Evolutionary conservation across 2,888 invertebrate species (phyloP), one percentile per base, ranked within the genome.

Genomic region (Orthosia incerta): DNA sequence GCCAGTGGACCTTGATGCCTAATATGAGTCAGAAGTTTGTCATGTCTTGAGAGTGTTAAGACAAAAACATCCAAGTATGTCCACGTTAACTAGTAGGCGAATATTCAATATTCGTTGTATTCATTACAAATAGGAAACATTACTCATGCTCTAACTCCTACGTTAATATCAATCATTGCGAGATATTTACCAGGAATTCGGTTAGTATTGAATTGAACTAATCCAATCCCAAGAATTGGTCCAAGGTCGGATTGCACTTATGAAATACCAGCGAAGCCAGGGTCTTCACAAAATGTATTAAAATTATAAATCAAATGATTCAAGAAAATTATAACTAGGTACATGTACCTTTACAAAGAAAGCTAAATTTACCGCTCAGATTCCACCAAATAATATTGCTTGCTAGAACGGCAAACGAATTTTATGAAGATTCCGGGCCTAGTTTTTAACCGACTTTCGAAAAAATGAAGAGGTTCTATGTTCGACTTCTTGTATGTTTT

Each of bases 31-130:
- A 92, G 74, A 69, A 68, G 66, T 83, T 86, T 87, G 84, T 85
- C 82, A 87, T 84, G 88, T 82, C 71, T 82, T 66, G 45, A 69
- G 62, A 66, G 68, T 71, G 85, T 79, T 82, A 75, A 86, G 81
- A 90, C 88, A 89, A 91, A 90, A 90, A 89, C 82, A 80, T 88
- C 88, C 89, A 89, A 90, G 88, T 89, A 88, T 86, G 87, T 87
- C 81, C 79, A 78, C 74, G 80, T 80, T 82, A 78, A 74, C 67
- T 76, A 74, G 85, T 84, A 84, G 68, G 81, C 80, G 80, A 72
- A 69, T 61, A 78, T 76, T 61, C 70, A 74, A 61, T 76, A 75
- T 81, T 80, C 76, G 71, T 64, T 77, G 73, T 74, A 80, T 73
- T 76, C 67, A 73, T 74, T 85, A 77, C 77, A 74, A 78, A 83